Conservation (phyloP, 2,888 invertebrate species). For the Metalampra italica region DNA sequence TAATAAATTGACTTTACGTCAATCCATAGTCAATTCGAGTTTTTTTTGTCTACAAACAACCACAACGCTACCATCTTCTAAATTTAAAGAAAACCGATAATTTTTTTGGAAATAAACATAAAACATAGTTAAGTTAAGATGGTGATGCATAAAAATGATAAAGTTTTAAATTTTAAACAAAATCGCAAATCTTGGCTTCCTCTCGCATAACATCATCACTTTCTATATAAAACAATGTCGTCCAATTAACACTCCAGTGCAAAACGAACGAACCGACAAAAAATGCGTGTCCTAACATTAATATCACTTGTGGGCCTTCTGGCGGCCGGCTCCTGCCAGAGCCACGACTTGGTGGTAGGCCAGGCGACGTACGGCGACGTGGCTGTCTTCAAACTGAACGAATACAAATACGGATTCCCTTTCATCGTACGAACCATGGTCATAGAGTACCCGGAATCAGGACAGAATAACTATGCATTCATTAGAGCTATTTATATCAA, state of each 20-base stretch:
- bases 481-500: conserved; percentile 57
- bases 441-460: conserved; percentile 57
- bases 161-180: too few species aligned
- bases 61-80: too few species aligned
- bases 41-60: too few species aligned
- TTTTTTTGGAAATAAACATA: too few species aligned
- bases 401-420: conserved; percentile 62
- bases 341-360: conserved; percentile 55
- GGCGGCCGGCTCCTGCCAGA: conserved; percentile 41
- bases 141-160: too few species aligned
- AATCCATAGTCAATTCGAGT: too few species aligned
- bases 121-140: too few species aligned
- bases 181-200: conserved; percentile 24
- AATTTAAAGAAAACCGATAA: too few species aligned
- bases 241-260: conserved; percentile 51
- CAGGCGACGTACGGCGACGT: conserved; percentile 58
- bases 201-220: conserved; percentile 36
- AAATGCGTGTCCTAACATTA: conserved; percentile 46
- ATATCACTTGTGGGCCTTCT: conserved; percentile 39
- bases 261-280: conserved; percentile 54
- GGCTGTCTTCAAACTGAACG: conserved; percentile 47
- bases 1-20: too few species aligned
- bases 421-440: conserved; percentile 46
- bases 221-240: conserved; percentile 52
- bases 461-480: conserved; percentile 50